phyloP scores from a whole-genome alignment of 2,888 invertebrate species.

The Eupeodes luniger region DNA sequence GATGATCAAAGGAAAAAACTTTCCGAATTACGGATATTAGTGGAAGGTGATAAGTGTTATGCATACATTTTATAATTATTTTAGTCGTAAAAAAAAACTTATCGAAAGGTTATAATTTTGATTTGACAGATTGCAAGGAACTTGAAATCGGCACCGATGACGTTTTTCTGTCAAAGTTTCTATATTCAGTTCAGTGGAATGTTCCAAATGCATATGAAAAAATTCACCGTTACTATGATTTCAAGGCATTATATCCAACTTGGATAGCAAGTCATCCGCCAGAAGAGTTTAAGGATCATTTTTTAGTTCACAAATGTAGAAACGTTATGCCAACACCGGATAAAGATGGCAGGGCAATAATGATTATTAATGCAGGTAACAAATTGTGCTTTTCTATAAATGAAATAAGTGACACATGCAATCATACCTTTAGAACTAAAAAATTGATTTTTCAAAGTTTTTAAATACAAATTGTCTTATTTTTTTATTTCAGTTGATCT shows the following conservation, averaged over 20 bases:
- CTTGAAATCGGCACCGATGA: conserved; percentile 80
- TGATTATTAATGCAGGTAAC: conserved; percentile 51
- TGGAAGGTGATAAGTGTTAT: conserved; percentile 78
- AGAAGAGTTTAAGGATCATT: conserved; percentile 79
- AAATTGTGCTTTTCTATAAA: too few relatives aligned
- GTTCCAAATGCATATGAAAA: conserved; percentile 79
- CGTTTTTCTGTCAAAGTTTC: conserved; percentile 80
- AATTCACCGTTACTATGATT: conserved; percentile 81
- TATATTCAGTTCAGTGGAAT: conserved; percentile 80
- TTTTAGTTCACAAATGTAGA: conserved; percentile 79
- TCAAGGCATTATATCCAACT: conserved; percentile 80
- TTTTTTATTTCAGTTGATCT: conserved; percentile 79
- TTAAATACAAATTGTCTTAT: too few relatives aligned
- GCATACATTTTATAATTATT: background rate
- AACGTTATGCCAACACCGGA: conserved; percentile 81
- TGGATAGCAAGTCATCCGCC: conserved; percentile 81
- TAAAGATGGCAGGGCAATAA: conserved; percentile 80
- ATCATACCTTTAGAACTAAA: too few relatives aligned
- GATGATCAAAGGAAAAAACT: conserved; percentile 79
- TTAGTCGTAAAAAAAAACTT: background rate
- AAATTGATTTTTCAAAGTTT: background rate
- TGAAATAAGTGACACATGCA: too few relatives aligned
- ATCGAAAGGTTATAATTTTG: conserved; percentile 15
- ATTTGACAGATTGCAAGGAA: conserved; percentile 78
- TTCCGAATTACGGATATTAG: conserved; percentile 78